Conservation (phyloP, 2,113 vertebrate genomes). For the Glaucomys volans region DNA sequence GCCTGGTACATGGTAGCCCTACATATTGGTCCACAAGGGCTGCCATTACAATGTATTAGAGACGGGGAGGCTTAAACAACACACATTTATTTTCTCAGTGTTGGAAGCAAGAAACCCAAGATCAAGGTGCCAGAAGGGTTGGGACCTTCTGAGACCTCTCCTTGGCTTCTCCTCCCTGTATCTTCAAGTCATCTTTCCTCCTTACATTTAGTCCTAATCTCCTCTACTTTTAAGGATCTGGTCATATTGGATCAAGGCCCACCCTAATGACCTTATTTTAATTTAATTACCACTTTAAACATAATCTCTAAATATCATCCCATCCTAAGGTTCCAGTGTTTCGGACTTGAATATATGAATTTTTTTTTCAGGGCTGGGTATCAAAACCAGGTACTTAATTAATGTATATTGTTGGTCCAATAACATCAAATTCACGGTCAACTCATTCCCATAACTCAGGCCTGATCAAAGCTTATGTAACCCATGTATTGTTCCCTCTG, state of each 20-base stretch:
- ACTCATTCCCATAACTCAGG: neutral
- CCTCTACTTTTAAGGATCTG: neutral
- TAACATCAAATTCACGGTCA: too few relatives aligned
- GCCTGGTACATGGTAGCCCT: neutral
- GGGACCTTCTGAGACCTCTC: neutral
- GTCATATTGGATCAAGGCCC: neutral
- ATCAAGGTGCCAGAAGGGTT: neutral
- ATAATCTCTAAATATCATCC: neutral
- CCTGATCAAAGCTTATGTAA: neutral
- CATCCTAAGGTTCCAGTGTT: neutral
- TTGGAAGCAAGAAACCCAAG: neutral
- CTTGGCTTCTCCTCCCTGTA: too few relatives aligned
- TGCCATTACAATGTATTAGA: neutral
- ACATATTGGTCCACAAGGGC: neutral
- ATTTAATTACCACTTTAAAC: neutral
- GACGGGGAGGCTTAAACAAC: neutral
- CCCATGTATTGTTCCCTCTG: neutral
- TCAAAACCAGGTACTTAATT: too few relatives aligned
- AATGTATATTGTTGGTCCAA: too few relatives aligned
- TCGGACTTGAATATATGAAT: neutral
- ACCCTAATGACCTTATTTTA: neutral
- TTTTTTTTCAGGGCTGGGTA: neutral
- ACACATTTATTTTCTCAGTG: neutral
- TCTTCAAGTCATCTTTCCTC: neutral
- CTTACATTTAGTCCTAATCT: neutral